phyloP scores from a whole-genome alignment of 2,888 invertebrate species.

The Drosophila antonietae region DNA sequence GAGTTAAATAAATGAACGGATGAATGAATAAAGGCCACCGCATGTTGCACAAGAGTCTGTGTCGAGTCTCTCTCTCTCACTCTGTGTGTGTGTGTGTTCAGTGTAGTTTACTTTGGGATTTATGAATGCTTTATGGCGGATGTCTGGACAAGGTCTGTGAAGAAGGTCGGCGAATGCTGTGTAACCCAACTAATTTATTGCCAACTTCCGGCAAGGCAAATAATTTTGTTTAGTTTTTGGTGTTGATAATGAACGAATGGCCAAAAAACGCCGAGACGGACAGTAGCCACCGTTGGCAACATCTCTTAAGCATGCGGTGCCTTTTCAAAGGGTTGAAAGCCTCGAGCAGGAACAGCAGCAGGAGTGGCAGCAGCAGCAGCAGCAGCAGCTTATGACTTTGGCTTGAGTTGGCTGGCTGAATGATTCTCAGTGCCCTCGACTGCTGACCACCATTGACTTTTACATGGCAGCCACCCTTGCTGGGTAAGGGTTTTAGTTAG shows the following conservation, averaged over 20 bases:
- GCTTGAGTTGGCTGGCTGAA: conserved; percentile 33
- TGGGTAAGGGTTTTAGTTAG: conserved; percentile 9
- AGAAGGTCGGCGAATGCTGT: conserved; percentile 51
- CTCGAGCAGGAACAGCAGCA: not conserved
- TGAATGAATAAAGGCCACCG: conserved; percentile 80
- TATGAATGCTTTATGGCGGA: conserved; percentile 83
- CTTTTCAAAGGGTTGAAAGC: conserved; percentile 60
- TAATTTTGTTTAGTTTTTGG: conserved; percentile 81
- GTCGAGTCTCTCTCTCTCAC: conserved; percentile 4
- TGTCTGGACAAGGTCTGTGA: conserved; percentile 76
- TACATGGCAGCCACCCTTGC: conserved; percentile 27
- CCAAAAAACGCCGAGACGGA: conserved; percentile 51
- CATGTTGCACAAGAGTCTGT: conserved; percentile 74
- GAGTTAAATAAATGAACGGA: conserved; percentile 78
- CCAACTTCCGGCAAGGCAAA: conserved; percentile 78
- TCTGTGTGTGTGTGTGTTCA: conserved; percentile 40
- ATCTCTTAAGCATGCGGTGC: conserved; percentile 57
- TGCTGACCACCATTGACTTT: conserved; percentile 71
- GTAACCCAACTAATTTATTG: conserved; percentile 82
- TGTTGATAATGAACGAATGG: conserved; percentile 79
- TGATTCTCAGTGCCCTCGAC: conserved; percentile 52
- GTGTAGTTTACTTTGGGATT: conserved; percentile 84
- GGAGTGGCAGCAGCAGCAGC: no score
- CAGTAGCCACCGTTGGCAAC: not conserved
- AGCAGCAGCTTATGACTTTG: conserved; percentile 42